These are phyloP conservation scores for Caenorhabditis plicata DNA, from an alignment of 2,888 invertebrate genomes.

Conservation along the genomic window DNA sequence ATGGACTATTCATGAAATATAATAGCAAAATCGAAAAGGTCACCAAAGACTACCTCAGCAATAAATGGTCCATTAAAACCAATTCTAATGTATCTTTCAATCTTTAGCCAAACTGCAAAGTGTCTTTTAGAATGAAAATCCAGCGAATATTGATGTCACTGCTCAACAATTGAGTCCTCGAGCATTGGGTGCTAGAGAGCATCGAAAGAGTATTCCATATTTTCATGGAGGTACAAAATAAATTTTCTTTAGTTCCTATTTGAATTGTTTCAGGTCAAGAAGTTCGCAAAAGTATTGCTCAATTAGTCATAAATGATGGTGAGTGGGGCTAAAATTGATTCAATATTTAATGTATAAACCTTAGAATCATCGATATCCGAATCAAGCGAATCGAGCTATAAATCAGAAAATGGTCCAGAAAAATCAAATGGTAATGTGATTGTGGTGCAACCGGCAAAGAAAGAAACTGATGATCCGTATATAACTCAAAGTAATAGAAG, in stretches of 20 bases:
- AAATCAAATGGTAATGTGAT: slow-evolving; percentile 24
- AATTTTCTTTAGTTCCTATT: not conserved
- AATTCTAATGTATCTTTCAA: no score
- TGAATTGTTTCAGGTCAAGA: slow-evolving; percentile 20
- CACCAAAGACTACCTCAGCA: slow-evolving; percentile 34
- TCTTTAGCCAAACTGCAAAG: no score
- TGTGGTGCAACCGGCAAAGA: slow-evolving; percentile 24
- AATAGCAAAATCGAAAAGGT: slow-evolving; percentile 52
- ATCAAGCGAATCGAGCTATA: slow-evolving; percentile 3
- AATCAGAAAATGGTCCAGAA: slow-evolving; percentile 8
- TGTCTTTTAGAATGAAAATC: no score
- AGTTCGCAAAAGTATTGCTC: slow-evolving; percentile 40
- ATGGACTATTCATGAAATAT: slow-evolving; percentile 63
- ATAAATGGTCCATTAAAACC: no score
- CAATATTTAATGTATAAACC: not conserved
- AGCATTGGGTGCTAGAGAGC: slow-evolving; percentile 23
- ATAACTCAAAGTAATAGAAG: slow-evolving; percentile 12
- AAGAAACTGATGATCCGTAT: slow-evolving; percentile 7
- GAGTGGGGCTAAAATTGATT: slow-evolving; percentile 27
- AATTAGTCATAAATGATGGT: slow-evolving; percentile 36
- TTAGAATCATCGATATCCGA: slow-evolving; percentile 9
- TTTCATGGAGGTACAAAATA: slow-evolving; percentile 25
- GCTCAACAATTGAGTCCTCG: slow-evolving; percentile 17
- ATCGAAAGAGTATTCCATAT: slow-evolving; percentile 31
- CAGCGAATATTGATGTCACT: no score